Base-by-base conservation (phyloP, 2,888 invertebrate species). In the Kryphioiulus occultus region DNA sequence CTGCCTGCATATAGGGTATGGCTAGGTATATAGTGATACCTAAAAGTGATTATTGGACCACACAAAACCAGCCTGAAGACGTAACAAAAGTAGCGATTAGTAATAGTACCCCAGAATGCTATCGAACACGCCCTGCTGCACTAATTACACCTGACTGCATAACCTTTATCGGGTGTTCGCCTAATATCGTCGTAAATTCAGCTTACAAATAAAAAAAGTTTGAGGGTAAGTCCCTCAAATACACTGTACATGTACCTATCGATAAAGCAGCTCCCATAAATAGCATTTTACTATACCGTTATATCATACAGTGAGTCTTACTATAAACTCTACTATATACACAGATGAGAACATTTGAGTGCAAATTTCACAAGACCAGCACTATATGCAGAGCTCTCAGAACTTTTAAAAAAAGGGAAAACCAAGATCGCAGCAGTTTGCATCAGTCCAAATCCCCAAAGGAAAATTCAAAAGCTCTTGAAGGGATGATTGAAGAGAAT, bases 401-500 rank as follows among this genome's bases (percentile, higher is more conserved):
- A 68, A 68, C 1, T 1, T 26, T 22, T 7, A 68, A 22, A 15
- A 68, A 68, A 68, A 68, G 26, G 9, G 68, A 68, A 68, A 68
- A 68, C 22, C 68, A 68, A 68, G 68, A 68, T 68, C 68, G 19
- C 68, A 68, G 68, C 68, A 68, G 68, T 68, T 68, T 68, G 68
- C 68, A 68, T 68, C 68, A 68, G 68, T 19, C 68, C 26, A 68
- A 68, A 68, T 68, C 68, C 68, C 68, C 68, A 26, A 68, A 68
- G 68, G 68, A 68, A 68, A 68, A 68, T 68, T 68, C 68, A 68
- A 26, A 68, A 68, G 68, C 68, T 68, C 68, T 68, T 68, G 68
- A 68, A 68, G 68, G 68, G 68, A 68, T 68, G 68, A 68, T 68
- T 68, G 68, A 68, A 68, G 68, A 68, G 68, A 68, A 68, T 68